Evolutionary conservation across 2,113 vertebrate species (phyloP), one percentile per base, ranked within the genome.

Genomic region (Lycocorax pyrrhopterus): DNA sequence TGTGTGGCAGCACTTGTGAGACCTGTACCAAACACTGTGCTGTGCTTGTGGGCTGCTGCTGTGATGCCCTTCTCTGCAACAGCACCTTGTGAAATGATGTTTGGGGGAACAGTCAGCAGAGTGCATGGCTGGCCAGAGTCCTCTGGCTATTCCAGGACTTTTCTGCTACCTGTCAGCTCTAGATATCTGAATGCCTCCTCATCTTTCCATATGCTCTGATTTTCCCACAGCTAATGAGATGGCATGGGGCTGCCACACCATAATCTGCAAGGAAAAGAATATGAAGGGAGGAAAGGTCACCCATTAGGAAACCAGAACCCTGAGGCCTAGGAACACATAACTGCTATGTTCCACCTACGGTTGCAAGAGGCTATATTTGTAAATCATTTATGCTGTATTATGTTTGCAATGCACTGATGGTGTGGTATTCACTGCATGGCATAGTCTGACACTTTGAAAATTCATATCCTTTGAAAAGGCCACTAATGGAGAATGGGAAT

Each of bases 391-490:
- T 86, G 75, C 75, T 67, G 72, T 27, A 47, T 88, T 89, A 56
- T 63, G 56, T 77, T 84, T 71, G 87, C 75, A 84, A 58, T 0
- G 6, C 74, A 26, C 59, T 80, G 89, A 67, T 87, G 64, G 64
- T 49, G 76, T 55, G 60, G 67, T 53, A 89, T 92, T 95, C 87
- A 68, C 64, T 80, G 71, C 71, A 25, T 87, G 89, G 91, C 81
- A 81, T 68, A 67, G 49, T 84, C 86, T 87, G 88, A 85, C 92
- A 81, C 83, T 92, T 58, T 86, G 95, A 81, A 97, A 92, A 94
- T 86, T 96, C 92, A 47, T 39, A 95, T 89, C 72, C 92, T 95
- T 85, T 96, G 94, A 94, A 94, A 96, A 92, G 59, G 69, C 92
- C 68, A 69, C 90, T 90, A 86, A 90, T 92, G 82, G 89, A 87